These are phyloP conservation scores for Anolis carolinensis DNA, from an alignment of 2,113 vertebrate species.

Conservation along the genomic window DNA sequence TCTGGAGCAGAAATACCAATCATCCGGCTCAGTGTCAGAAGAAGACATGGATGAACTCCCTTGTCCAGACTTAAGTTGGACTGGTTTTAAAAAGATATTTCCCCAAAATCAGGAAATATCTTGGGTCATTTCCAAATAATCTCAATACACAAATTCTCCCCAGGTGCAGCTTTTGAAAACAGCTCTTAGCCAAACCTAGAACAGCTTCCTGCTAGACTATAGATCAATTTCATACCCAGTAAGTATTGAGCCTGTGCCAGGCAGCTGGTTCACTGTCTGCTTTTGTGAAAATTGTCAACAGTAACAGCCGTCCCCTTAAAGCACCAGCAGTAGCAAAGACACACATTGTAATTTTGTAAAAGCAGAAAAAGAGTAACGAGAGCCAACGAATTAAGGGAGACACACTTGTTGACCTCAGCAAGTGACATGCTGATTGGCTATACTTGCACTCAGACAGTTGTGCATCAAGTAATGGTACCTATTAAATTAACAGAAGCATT, in stretches of 20 bases:
- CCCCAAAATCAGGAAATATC: not conserved
- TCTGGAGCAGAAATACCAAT: not conserved
- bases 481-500: not conserved
- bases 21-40: not conserved
- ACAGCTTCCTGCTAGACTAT: not conserved
- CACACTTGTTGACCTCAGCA: not conserved
- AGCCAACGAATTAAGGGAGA: not conserved
- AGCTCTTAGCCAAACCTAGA: not conserved
- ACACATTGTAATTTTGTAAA: not conserved
- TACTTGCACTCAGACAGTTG: not conserved
- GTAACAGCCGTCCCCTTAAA: not conserved
- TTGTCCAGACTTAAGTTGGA: not conserved
- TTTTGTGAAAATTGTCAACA: not conserved
- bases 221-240: not conserved
- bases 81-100: not conserved
- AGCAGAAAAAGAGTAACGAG: not conserved
- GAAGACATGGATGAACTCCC: not conserved
- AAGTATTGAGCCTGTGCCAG: not conserved
- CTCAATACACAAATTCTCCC: not conserved
- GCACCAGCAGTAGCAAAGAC: not conserved
- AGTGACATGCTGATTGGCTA: not conserved
- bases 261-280: not conserved
- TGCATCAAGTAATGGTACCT: not conserved
- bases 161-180: slow-evolving; percentile 5
- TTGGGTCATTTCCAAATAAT: not conserved